phyloP scores from a whole-genome alignment of 2,888 invertebrate genomes.

The Teleiodes luculella region DNA sequence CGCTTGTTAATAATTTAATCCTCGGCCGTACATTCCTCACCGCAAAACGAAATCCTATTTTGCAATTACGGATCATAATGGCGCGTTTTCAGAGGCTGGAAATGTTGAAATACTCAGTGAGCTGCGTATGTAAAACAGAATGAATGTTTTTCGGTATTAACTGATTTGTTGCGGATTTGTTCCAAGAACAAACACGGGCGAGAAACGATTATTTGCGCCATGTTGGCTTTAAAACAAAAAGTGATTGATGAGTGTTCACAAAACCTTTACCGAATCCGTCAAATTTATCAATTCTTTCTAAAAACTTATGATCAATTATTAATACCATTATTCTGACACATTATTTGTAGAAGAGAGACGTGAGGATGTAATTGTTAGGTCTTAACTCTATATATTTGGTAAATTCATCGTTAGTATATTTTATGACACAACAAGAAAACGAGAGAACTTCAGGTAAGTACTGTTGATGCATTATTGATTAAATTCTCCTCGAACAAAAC shows the following conservation, averaged over 20 bases:
- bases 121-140: conserved; percentile 37
- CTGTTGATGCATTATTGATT: no score
- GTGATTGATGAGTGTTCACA: no score
- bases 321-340: no score
- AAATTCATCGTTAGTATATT: no score
- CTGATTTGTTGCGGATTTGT: conserved; percentile 33
- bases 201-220: neutral
- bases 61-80: conserved; percentile 43
- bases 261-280: no score
- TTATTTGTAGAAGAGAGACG: no score
- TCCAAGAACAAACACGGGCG: conserved; percentile 17
- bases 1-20: conserved; percentile 13
- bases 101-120: conserved; percentile 40
- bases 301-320: no score
- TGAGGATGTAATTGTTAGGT: no score
- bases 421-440: no score
- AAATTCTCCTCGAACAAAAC: conserved; percentile 1
- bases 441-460: no score
- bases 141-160: conserved; percentile 35
- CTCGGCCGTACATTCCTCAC: conserved; percentile 25
- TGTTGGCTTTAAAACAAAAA: neutral
- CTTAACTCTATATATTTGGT: no score
- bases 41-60: conserved; percentile 34
- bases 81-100: conserved; percentile 38
- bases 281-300: no score